Base-by-base conservation (phyloP, 2,888 invertebrate genomes). In the Schizotus pectinicornis region DNA sequence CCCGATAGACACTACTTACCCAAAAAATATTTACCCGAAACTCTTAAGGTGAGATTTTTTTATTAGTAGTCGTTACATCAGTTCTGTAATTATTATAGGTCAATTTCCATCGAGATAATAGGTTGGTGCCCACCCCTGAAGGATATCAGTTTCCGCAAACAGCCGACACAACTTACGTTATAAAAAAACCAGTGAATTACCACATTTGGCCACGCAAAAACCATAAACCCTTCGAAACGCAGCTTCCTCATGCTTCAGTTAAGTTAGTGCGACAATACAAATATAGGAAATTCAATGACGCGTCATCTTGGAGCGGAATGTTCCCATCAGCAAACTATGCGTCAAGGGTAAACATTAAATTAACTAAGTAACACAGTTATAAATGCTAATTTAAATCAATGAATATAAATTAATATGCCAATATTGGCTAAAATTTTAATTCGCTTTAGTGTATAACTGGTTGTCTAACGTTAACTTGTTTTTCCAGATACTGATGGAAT, bases 81-180 rank as follows among this genome's bases (percentile, higher is more conserved):
- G 11, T 45, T 33, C 9, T 36, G 9, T n/a, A 34, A 13, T 8
- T 6, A 46, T 12, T 7, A 37, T 74, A 81, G 75, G 81, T 84
- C 6, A 80, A 81, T 9, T 73, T 83, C 9, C 82, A 81, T 38
- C 79, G 81, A 2, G 85, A 86, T 67, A 82, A 81, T 3, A 78
- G 85, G 46, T 84, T 81, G 62, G 81, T 81, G 7, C 80, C 83
- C 1, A 76, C 80, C 0, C 83, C 82, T 66, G 85, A 84, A 37
- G 78, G 81, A 35, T 81, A 81, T 65, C 74, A 78, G 33, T 74
- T 76, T 53, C 77, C 79, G 30, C 78, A 81, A 61, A 77, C 81
- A 5, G 76, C 85, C 12, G 86, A 86, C 66, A 86, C 86, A 1
- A 86, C 86, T 1, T 86, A 86, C 74, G 74, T 84, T 37, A 83